Conservation (phyloP, 2,888 invertebrate species). For the Argynnis bischoffii region DNA sequence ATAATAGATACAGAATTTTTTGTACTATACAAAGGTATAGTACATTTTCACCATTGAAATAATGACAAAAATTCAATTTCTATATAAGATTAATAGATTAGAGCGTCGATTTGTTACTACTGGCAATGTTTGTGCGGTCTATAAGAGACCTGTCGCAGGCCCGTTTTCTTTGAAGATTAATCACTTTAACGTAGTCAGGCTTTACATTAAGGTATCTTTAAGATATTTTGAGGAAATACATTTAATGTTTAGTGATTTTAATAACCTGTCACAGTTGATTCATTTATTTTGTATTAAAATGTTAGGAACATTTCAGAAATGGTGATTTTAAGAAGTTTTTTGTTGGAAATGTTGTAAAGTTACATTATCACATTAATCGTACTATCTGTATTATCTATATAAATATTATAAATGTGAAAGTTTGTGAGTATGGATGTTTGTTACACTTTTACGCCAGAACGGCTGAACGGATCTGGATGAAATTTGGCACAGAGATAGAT, state of each 20-base stretch:
- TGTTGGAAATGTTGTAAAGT: no score
- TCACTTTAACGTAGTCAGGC: constrained; percentile 34
- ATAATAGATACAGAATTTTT: no score
- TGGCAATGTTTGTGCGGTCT: constrained; percentile 41
- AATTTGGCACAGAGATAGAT: no score
- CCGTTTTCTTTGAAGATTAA: constrained; percentile 45
- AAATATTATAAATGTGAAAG: no score
- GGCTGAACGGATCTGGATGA: no score
- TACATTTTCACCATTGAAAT: not conserved
- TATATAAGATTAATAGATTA: constrained; percentile 45
- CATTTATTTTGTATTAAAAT: not conserved
- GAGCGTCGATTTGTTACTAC: constrained; percentile 41
- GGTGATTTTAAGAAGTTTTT: no score
- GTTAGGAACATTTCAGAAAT: no score
- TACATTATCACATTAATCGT: no score
- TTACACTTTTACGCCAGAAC: no score
- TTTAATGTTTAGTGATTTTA: constrained; percentile 7
- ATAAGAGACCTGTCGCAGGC: constrained; percentile 44
- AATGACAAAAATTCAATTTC: constrained; percentile 21
- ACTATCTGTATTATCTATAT: no score
- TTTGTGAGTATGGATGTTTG: no score
- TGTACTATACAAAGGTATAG: no score
- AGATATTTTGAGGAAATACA: not conserved
- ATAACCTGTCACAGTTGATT: constrained; percentile 9
- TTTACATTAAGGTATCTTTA: not conserved